phyloP scores from a whole-genome alignment of 2,888 invertebrate species.

The Nudaria mundana region DNA sequence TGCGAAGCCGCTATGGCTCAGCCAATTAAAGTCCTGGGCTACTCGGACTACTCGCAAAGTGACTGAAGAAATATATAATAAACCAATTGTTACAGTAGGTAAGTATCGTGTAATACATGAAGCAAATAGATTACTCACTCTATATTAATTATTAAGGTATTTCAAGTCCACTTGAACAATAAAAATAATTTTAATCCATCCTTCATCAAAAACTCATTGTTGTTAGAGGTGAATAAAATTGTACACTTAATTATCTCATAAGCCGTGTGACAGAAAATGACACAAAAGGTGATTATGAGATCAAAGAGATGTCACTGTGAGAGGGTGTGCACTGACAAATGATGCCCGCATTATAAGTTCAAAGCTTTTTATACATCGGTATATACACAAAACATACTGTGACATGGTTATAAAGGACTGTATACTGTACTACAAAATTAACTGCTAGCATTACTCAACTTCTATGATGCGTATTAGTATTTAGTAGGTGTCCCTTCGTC shows the following conservation, averaged over 20 bases:
- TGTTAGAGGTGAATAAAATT: constrained; percentile 1
- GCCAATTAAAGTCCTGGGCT: too few species aligned
- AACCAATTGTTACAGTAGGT: too few species aligned
- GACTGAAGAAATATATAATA: too few species aligned
- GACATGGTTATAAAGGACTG: not conserved
- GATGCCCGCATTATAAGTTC: constrained; percentile 12
- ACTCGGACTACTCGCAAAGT: too few species aligned
- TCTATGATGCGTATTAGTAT: not conserved
- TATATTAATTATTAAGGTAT: too few species aligned
- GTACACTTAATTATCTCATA: constrained; percentile 6
- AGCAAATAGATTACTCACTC: too few species aligned
- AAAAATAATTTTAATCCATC: not conserved
- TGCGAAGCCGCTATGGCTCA: too few species aligned
- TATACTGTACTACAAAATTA: not conserved
- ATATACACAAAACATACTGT: not conserved
- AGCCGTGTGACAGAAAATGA: constrained; percentile 3
- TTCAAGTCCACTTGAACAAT: not conserved
- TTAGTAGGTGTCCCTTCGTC: too few species aligned
- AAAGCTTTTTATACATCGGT: constrained; percentile 3
- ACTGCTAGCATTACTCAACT: not conserved
- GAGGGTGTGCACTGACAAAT: constrained; percentile 5
- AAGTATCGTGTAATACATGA: too few species aligned
- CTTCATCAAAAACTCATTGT: not conserved
- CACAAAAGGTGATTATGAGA: constrained; percentile 8
- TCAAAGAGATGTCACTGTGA: constrained; percentile 1